Evolutionary conservation across 2,888 invertebrate genomes (phyloP), one percentile per base, ranked within the genome.

Genomic region (Gari tellinella): DNA sequence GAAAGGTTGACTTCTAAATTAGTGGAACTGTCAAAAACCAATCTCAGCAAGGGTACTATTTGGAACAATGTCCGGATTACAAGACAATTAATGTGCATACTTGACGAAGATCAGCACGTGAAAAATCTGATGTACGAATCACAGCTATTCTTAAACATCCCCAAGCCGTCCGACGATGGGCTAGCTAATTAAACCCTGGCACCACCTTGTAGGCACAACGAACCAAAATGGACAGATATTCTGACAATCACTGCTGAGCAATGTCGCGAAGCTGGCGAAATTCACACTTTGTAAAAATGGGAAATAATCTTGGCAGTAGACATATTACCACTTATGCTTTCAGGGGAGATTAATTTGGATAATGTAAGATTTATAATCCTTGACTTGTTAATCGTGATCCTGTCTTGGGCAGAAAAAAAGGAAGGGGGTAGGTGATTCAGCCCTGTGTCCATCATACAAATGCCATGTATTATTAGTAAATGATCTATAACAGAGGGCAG

Each of bases 161-260:
- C 38, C 48, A 40, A 46, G 31, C 46, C 23, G 56, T 55, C 40
- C 25, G 56, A 64, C 51, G 62, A 60, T 52, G 58, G 51, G 43
- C 40, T 51, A 26, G 10, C 23, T 74, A 69, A 74, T 74, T 74
- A 74, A 74, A 61, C 64, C 37, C 41, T 74, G 52, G 56, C 74
- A 57, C 65, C 61, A 56, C 65, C 74, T 52, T 15, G 26, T 19
- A 43, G 45, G 31, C 8, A 57, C 26, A 68, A 17, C 31, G 56
- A 49, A 51, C 43, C 21, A 65, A 61, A 68, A 49, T 38, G 43
- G 40, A 46, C 51, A 46, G 45, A 63, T 45, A 55, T 46, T 49
- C 51, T 66, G 68, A 62, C 74, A 74, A 74, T 74, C 74, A 51
- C 60, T 56, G 64, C 64, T 12, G 40, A n/a, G 51, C 58, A 64